Evolutionary conservation across 2,113 vertebrate genomes (phyloP).

Genomic region (Oophaga pumilio): DNA sequence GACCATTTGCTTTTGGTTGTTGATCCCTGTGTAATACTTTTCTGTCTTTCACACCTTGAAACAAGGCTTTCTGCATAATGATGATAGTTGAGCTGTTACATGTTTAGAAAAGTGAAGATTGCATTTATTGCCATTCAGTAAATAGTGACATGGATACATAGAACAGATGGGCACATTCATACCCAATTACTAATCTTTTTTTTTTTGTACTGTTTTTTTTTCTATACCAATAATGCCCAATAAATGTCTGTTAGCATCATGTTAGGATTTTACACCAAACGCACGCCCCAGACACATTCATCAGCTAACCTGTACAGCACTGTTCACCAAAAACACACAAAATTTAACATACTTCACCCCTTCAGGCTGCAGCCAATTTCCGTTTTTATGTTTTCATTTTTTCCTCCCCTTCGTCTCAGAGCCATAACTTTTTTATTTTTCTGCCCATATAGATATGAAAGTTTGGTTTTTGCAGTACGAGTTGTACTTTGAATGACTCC

Average conservation of each 20-base stretch:
- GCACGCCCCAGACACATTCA: neutral
- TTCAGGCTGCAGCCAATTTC: no score
- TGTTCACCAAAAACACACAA: no score
- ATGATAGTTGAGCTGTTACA: neutral
- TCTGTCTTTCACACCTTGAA: conserved; percentile 15
- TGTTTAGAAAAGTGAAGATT: neutral
- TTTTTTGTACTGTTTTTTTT: neutral
- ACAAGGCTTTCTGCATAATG: neutral
- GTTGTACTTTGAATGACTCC: no score
- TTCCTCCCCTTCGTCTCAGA: no score
- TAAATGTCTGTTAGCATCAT: neutral
- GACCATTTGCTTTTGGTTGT: neutral
- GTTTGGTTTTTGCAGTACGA: no score
- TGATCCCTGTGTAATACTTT: conserved; percentile 32
- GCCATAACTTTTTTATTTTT: no score
- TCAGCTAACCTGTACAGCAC: no score
- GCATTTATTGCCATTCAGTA: neutral
- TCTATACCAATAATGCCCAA: neutral
- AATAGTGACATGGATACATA: neutral
- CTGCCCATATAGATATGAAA: no score
- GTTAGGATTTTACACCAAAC: neutral
- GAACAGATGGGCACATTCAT: neutral
- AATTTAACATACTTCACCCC: no score
- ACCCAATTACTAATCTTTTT: neutral
- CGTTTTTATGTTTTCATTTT: no score